A percentile compares a stretch with the other conserved stretches of the same genome.
Evolutionary conservation across 2,888 invertebrate genomes (phyloP).

Genomic region (Nemoura dubitans): DNA sequence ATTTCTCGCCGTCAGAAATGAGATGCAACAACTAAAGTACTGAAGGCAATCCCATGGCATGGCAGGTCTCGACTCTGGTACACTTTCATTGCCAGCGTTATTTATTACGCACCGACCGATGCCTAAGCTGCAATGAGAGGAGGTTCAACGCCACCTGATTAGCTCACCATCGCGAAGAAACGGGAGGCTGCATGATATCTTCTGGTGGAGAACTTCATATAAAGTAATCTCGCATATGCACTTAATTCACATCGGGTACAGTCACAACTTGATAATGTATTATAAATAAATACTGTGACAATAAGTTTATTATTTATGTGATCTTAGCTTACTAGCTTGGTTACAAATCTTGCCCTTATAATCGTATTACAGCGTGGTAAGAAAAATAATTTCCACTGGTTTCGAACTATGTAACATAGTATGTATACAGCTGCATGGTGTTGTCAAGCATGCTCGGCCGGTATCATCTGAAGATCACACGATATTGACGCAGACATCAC

Average conservation of each 20-base stretch:
- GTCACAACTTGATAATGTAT: constrained; percentile 28
- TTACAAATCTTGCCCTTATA: constrained; percentile 18
- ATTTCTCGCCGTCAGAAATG: constrained; percentile 3
- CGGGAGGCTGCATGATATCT: neutral
- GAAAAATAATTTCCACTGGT: neutral
- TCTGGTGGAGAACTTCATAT: constrained; percentile 27
- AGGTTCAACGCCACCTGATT: constrained; percentile 23
- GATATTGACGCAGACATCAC: neutral
- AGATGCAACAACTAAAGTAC: neutral
- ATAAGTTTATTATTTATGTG: constrained; percentile 24
- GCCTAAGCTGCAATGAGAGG: neutral
- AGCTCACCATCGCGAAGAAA: neutral
- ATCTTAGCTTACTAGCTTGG: constrained; percentile 27
- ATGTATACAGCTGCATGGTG: neutral
- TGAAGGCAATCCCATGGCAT: neutral
- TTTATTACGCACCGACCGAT: constrained; percentile 4
- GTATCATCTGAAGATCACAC: neutral
- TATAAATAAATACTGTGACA: constrained; percentile 26
- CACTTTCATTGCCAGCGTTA: constrained; percentile 20
- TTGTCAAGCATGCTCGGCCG: neutral
- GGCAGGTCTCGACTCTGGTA: neutral
- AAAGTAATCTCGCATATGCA: constrained; percentile 19
- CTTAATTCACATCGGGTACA: constrained; percentile 28
- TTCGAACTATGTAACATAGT: neutral
- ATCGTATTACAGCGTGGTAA: neutral